Base-by-base conservation (phyloP, 2,113 vertebrate species). In the Pangasianodon gigas region DNA sequence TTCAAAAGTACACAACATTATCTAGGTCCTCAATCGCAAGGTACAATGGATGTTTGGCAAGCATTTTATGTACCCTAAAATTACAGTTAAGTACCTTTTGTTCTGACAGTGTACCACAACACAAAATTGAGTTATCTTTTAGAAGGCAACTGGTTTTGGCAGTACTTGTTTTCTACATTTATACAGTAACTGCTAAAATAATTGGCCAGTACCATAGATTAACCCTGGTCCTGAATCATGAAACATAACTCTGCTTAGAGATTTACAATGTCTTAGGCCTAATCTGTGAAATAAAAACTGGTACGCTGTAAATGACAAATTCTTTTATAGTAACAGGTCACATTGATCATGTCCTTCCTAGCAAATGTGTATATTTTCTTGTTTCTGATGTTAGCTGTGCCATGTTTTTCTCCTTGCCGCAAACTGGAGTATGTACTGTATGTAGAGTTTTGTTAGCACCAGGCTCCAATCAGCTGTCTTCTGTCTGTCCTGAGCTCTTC, bases 391-490 rank as follows among this genome's bases (percentile, higher is more conserved):
- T 71, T 89, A 87, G 82, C 52, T 91, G 88, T 92, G 88, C 91
- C 86, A 92, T 90, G 90, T 82, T 92, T 89, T 91, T 88, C 85
- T 90, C 85, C 82, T 86, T 90, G 89, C 92, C 80, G 89, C 85
- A 84, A 92, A 87, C 87, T 80, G 88, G 89, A 92, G 90, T 90
- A 89, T 92, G 92, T 92, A 90, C 84, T 92, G 92, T 92, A 90
- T 87, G 89, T 90, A 92, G 87, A 54, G 79, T 84, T 90, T 69
- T 65, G 79, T 69, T 90, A 87, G 90, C 86, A 83, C 81, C 87
- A 87, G 91, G 75, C 81, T 87, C 52, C 60, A 51, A 87, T 37
- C n/a, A 29, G 87, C 83, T 86, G 79, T 87, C 87, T 54, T 84
- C 58, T 92, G 86, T 92, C 85, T 92, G 91, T 92, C 87, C 81